Evolutionary conservation across 2,888 invertebrate species (phyloP).

Genomic region (Ectemnius lituratus): DNA sequence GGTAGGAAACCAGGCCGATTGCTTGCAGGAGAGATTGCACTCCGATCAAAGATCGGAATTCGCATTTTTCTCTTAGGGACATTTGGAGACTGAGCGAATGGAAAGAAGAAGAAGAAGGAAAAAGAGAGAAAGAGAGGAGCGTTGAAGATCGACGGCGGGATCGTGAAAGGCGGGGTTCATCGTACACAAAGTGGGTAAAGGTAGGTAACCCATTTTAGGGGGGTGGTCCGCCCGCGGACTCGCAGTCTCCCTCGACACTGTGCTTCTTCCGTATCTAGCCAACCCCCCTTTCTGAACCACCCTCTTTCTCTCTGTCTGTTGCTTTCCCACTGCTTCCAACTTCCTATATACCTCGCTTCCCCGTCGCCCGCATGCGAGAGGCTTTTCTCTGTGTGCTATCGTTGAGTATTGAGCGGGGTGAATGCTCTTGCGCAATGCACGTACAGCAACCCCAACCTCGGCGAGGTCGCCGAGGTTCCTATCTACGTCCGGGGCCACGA

Average conservation of each 20-base stretch:
- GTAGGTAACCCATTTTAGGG: slow-evolving; percentile 66
- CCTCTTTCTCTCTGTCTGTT: slow-evolving; percentile 11
- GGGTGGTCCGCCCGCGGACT: slow-evolving; percentile 52
- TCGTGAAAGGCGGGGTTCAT: slow-evolving; percentile 58
- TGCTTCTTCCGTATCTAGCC: slow-evolving; percentile 1
- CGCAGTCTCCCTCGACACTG: slow-evolving; percentile 29
- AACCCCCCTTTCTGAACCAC: no score
- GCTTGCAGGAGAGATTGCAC: no score
- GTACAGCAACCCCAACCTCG: slow-evolving; percentile 64
- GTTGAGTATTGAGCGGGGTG: slow-evolving; percentile 76
- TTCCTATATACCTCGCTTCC: background rate
- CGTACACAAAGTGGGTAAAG: slow-evolving; percentile 60
- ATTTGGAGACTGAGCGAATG: slow-evolving; percentile 9
- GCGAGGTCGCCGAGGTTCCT: slow-evolving; percentile 34
- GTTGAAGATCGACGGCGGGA: slow-evolving; percentile 30
- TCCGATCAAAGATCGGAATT: slow-evolving; percentile 28
- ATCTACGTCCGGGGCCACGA: slow-evolving; percentile 52
- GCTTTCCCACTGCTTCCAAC: background rate
- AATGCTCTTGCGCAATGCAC: slow-evolving; percentile 77
- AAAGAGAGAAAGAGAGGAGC: background rate
- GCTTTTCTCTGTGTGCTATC: slow-evolving; percentile 46
- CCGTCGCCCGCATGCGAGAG: background rate
- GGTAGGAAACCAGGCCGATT: background rate
- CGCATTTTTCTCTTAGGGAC: slow-evolving; percentile 7
- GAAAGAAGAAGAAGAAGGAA: background rate